Percentiles rank a stretch among this genome's conserved stretches.
phyloP scores from a whole-genome alignment of 2,113 vertebrate genomes.

The Leucoraja erinaceus region DNA sequence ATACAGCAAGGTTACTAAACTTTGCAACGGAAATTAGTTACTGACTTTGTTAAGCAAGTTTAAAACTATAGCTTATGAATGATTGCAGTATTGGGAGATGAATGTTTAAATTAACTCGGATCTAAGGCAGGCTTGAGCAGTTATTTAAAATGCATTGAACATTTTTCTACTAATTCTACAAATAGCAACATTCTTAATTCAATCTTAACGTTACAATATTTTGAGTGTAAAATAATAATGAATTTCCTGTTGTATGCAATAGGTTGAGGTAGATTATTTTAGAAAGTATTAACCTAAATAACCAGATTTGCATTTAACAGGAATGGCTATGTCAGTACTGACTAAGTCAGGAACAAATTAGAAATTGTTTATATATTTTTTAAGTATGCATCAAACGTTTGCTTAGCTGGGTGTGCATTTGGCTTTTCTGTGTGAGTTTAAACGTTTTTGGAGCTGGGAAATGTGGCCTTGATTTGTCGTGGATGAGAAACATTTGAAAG shows the following conservation, averaged over 20 bases:
- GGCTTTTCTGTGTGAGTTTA: background rate
- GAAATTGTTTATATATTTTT: background rate
- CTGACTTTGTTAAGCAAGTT: background rate
- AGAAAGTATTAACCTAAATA: background rate
- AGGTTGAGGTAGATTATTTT: background rate
- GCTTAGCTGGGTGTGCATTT: background rate
- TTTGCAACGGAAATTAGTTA: background rate
- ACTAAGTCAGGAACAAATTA: constrained; percentile 28
- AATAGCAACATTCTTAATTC: constrained; percentile 4
- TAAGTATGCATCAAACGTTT: background rate
- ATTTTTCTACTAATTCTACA: background rate
- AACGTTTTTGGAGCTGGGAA: background rate
- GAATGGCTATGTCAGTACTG: background rate
- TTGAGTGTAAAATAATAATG: background rate
- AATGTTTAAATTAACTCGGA: background rate
- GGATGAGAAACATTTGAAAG: constrained; percentile 20
- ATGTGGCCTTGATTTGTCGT: background rate
- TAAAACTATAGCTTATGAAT: background rate
- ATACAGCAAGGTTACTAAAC: background rate
- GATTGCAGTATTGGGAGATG: background rate
- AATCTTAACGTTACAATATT: constrained; percentile 1
- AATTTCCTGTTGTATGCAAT: constrained; percentile 10
- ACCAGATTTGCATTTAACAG: constrained; percentile 34
- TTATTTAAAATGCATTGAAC: background rate
- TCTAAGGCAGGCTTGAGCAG: background rate